A percentile compares a stretch with the other conserved stretches of the same genome.
Evolutionary conservation across 2,888 invertebrate species (phyloP).

Genomic region (Metalampra italica): DNA sequence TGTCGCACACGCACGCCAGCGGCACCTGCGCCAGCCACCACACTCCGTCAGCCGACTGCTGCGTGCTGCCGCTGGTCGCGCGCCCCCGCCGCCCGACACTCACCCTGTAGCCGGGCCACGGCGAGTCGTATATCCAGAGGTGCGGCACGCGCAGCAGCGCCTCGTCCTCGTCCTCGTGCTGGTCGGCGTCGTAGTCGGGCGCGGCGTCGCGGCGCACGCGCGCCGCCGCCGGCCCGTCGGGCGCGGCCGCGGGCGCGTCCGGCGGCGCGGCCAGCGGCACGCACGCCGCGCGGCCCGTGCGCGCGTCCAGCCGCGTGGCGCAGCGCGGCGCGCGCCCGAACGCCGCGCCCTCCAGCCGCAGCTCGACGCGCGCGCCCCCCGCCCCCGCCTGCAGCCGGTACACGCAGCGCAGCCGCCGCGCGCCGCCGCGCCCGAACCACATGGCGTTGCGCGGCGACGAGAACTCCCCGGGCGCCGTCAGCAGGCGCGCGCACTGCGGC

Average conservation of each 20-base stretch:
- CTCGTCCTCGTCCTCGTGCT: conserved; percentile 45
- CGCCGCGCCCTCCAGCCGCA: conserved; percentile 84
- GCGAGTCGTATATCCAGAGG: conserved; percentile 82
- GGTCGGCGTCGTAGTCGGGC: conserved; percentile 10
- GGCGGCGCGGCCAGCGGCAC: conserved; percentile 33
- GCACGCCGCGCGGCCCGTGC: conserved; percentile 81
- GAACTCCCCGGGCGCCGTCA: conserved; percentile 76
- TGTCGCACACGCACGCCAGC: conserved; percentile 89
- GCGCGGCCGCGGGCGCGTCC: conserved; percentile 12
- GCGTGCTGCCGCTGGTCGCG: background rate
- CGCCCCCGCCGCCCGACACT: conserved; percentile 15
- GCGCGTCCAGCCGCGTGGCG: conserved; percentile 83
- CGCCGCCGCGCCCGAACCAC: conserved; percentile 90
- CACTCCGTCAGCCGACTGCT: background rate
- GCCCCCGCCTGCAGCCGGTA: conserved; percentile 84
- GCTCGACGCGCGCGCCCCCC: conserved; percentile 80
- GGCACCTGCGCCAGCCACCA: conserved; percentile 64
- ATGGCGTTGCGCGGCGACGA: conserved; percentile 88
- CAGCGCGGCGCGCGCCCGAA: conserved; percentile 82
- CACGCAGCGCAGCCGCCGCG: conserved; percentile 85
- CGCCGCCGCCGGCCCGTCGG: conserved; percentile 21
- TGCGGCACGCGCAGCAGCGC: conserved; percentile 64
- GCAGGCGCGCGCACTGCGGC: conserved; percentile 49
- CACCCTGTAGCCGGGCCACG: conserved; percentile 83
- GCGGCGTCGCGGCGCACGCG: conserved; percentile 28